Base-by-base conservation (phyloP, 1,140 invertebrate genomes). In the Antheraea mylitta region DNA sequence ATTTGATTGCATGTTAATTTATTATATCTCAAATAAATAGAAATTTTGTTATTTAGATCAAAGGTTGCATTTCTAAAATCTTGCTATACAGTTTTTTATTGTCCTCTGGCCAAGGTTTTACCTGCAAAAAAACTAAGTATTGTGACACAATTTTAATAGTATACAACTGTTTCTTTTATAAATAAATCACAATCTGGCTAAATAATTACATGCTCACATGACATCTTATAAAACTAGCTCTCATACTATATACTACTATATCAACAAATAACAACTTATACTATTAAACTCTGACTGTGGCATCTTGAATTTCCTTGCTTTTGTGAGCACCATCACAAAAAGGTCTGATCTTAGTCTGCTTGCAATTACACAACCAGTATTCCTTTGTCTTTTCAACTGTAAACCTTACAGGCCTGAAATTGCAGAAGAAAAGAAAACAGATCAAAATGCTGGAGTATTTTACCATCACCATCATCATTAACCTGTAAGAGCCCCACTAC, bases 351-450 rank as follows among this genome's bases (percentile, higher is more conserved):
- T 94, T 94, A 4, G 98, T 99, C 88, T 99, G 98, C 89, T 99
- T 99, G 87, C 99, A 99, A 85, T 99, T 99, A 87, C 99, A 99
- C 5, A 99, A 93, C 97, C 98, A 99, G 85, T 99, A 99, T 16
- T 99, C 97, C 87, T 98, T 98, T 0, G 96, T 96, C 93, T 99
- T 96, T 62, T 95, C 94, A 2, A 99, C 97, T 76, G 93, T 90
- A 79, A 99, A 99, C 69, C 92, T 92, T 13, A 99, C 93, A 0
- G 98, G 98, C 67, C 94, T 95, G 78, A 68, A 92, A 90, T 77
- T 62, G 61, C 76, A 78, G 30, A 58, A 42, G 58, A 78, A 42
- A 58, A 42, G 58, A 63, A 61, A 71, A 66, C 1, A 53, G 30
- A 61, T 16, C 11, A n/a, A 61, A 30, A 30, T 30, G 22, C 4